Base-by-base conservation (phyloP, 2,797 vertebrate species). In the Micrastur ruficollis region DNA sequence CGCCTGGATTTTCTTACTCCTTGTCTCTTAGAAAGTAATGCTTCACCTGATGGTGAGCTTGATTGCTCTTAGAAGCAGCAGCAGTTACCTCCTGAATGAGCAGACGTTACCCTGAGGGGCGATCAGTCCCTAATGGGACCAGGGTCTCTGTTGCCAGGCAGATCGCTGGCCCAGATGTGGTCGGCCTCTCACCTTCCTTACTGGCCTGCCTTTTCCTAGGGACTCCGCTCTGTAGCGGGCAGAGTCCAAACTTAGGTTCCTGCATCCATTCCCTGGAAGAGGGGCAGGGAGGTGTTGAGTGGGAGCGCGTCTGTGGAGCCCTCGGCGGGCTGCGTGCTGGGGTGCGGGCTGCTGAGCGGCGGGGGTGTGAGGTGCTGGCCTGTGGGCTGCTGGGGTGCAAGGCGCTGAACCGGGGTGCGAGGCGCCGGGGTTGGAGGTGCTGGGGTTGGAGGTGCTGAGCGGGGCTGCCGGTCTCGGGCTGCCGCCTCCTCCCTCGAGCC, bases 241-340 rank as follows among this genome's bases (percentile, higher is more conserved):
- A 10, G 14, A 32, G 23, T 40, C 61, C 50, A n/a, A 18, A 1
- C 27, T 14, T 9, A 5, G 29, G 31, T 67, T 93, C 34, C 27
- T 58, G 53, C 12, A 23, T 36, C 42, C 10, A 0, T 44, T 32
- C 34, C 42, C 12, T 79, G 67, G 56, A 23, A 70, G 56, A 78
- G 20, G 11, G 23, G 7, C 1, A 1, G n/a, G 50, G 32, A 40
- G 14, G 13, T 42, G 58, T 21, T 21, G 20, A 20, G n/a, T 18
- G n/a, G 78, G 56, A 68, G 15, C 0, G 0, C 59, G 58, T 46
- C 50, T 27, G 1, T 0, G 1, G 59, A 59, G 55, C 31, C 15
- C 32, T 55, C 3, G 8, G 23, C 63, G 59, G 44, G 44, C 44
- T 44, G 44, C 44, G 47, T 19, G 3, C 20, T 8, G 11, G 34